phyloP scores from a whole-genome alignment of 2,113 vertebrate genomes.

The Colossoma macropomum region DNA sequence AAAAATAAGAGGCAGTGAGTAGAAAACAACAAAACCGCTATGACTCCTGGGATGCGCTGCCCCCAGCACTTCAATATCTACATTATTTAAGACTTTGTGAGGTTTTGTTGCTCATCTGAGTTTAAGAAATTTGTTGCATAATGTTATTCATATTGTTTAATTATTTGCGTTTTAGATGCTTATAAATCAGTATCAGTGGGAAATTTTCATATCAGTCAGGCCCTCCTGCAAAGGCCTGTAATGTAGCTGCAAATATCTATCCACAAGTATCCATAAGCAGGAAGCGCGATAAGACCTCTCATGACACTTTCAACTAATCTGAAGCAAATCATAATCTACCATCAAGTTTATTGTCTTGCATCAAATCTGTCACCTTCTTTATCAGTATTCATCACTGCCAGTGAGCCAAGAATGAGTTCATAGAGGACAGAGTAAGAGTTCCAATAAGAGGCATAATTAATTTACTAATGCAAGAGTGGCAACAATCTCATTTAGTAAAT shows the following conservation, averaged over 20 bases:
- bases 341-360: conserved; percentile 17
- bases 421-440: conserved; percentile 17
- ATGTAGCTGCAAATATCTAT: not conserved
- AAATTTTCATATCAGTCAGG: no score
- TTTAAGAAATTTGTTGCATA: no score
- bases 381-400: conserved; percentile 32
- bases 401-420: conserved; percentile 24
- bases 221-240: not conserved
- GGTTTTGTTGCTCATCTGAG: not conserved
- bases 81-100: not conserved
- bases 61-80: not conserved
- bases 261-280: not conserved
- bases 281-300: not conserved
- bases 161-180: no score
- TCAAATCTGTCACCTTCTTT: conserved; percentile 31
- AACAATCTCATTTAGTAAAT: conserved; percentile 51
- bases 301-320: not conserved
- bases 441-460: conserved; percentile 41
- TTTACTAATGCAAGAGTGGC: conserved; percentile 50
- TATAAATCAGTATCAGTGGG: no score
- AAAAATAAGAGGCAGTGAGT: no score
- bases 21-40: not conserved
- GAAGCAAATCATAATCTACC: conserved; percentile 32
- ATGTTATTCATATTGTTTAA: no score
- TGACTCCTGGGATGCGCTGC: no score